Percentiles rank a stretch among this genome's conserved stretches.
Conservation (phyloP, 1,140 invertebrate genomes). For the Pentalonia nigronervosa region DNA sequence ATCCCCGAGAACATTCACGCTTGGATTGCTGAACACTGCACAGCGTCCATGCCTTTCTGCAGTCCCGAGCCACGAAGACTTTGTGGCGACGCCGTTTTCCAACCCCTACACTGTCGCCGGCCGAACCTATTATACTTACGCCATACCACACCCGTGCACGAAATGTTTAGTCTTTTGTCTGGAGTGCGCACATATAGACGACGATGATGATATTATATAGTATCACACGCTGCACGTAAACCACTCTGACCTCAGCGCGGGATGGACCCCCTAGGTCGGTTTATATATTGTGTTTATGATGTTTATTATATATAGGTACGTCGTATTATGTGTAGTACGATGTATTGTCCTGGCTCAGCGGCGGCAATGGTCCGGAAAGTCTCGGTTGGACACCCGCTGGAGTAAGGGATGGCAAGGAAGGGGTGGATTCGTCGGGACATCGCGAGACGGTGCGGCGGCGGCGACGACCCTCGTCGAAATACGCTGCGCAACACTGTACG, state of each 20-base stretch:
- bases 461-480: background rate
- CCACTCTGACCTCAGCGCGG: background rate
- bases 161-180: constrained; percentile 42
- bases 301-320: background rate
- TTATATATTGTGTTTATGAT: background rate
- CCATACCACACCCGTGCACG: background rate
- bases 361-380: background rate
- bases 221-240: background rate
- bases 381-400: too few species aligned
- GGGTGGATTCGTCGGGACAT: too few species aligned
- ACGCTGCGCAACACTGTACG: too few species aligned
- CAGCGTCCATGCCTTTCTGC: background rate
- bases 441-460: too few species aligned
- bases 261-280: background rate
- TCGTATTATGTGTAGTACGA: background rate
- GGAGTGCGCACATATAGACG: background rate
- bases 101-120: background rate
- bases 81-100: background rate
- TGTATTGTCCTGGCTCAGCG: background rate
- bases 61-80: background rate
- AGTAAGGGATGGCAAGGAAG: too few species aligned
- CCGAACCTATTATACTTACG: background rate
- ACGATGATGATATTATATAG: background rate
- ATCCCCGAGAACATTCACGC: constrained; percentile 28
- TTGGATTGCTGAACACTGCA: constrained; percentile 35